phyloP scores from a whole-genome alignment of 2,888 invertebrate genomes.

The Yponomeuta sedellus region DNA sequence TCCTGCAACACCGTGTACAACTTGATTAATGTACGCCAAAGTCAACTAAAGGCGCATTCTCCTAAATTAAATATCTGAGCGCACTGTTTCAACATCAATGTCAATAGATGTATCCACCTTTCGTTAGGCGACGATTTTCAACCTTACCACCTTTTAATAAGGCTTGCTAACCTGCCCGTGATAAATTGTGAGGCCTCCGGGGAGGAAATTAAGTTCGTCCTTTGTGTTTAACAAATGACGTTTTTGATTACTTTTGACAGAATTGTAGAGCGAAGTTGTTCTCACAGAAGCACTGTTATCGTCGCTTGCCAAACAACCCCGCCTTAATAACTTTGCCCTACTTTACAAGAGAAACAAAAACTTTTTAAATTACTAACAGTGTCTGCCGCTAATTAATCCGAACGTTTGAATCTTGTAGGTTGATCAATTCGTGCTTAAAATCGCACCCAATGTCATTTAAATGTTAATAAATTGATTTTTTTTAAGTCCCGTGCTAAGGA shows the following conservation, averaged over 20 bases:
- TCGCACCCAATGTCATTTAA: no score
- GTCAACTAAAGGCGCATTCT: neutral
- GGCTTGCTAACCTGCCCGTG: neutral
- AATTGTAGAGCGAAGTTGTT: neutral
- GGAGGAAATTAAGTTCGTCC: neutral
- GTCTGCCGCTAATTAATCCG: no score
- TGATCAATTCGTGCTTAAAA: no score
- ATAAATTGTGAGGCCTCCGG: neutral
- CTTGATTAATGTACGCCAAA: neutral
- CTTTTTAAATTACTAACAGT: no score
- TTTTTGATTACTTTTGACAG: neutral
- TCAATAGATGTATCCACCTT: neutral
- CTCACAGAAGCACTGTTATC: neutral
- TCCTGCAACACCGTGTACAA: neutral
- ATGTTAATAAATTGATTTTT: no score
- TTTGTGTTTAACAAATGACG: slow-evolving; percentile 1
- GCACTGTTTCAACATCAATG: neutral
- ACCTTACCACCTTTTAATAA: neutral
- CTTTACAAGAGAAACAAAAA: no score
- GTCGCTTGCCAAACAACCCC: no score
- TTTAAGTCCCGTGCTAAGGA: no score
- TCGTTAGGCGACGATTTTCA: neutral
- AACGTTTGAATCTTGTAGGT: no score
- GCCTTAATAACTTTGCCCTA: no score
- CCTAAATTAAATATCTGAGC: neutral